phyloP scores from a whole-genome alignment of 2,113 vertebrate species.

The Paraplagusia blochii region DNA sequence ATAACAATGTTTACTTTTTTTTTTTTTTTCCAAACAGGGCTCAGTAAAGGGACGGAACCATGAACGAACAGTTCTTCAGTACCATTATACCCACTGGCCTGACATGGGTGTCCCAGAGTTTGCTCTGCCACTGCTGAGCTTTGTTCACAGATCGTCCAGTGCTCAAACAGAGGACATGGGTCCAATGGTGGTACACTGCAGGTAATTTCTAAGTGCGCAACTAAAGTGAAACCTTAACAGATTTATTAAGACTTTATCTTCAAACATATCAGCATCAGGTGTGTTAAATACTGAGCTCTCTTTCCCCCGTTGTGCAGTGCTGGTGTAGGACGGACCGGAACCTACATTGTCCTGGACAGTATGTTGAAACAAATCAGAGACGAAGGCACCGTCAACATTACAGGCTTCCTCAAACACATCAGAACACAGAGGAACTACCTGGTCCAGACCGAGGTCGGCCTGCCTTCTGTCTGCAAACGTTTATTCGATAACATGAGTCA shows the following conservation, averaged over 20 bases:
- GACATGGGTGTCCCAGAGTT: slow-evolving; percentile 95
- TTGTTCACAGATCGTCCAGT: slow-evolving; percentile 85
- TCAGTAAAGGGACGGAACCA: slow-evolving; percentile 83
- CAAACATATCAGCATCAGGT: not conserved
- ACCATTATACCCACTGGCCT: slow-evolving; percentile 97
- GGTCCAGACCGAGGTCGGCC: slow-evolving; percentile 93
- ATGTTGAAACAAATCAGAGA: slow-evolving; percentile 92
- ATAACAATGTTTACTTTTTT: not conserved
- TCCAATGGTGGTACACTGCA: slow-evolving; percentile 93
- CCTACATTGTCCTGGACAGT: slow-evolving; percentile 94
- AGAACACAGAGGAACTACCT: slow-evolving; percentile 93
- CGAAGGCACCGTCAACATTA: slow-evolving; percentile 84
- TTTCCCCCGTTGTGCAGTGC: slow-evolving; percentile 75
- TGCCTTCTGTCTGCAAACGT: not conserved
- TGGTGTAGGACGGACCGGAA: slow-evolving; percentile 91
- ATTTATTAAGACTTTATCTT: too few species aligned
- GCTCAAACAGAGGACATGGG: slow-evolving; percentile 77
- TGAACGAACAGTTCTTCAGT: slow-evolving; percentile 86
- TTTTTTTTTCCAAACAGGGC: slow-evolving; percentile 79
- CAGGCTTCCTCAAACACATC: slow-evolving; percentile 94
- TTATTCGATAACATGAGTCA: not conserved
- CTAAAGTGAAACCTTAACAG: not conserved
- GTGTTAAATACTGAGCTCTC: not conserved
- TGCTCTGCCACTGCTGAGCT: slow-evolving; percentile 86
- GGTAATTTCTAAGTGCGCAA: slow-evolving; percentile 67